A percentile compares a stretch with the other conserved stretches of the same genome.
These are phyloP conservation scores for Meda fulgida DNA, from an alignment of 2,797 vertebrate species.

Conservation along the genomic window DNA sequence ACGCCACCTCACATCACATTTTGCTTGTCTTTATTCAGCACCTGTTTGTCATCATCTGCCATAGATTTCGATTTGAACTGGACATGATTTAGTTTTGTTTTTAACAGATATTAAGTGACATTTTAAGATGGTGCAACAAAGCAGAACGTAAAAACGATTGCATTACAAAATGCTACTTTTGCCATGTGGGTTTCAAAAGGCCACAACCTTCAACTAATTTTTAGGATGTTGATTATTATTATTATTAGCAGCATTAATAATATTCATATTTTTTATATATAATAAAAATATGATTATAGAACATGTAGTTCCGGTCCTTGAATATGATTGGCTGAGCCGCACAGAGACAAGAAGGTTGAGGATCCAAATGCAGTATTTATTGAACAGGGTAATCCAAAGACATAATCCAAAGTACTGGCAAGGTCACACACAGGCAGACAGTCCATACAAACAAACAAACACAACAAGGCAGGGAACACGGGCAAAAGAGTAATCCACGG, in stretches of 20 bases:
- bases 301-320: not conserved
- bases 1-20: not conserved
- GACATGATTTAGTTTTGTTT: not conserved
- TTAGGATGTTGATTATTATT: not conserved
- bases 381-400: too few species aligned
- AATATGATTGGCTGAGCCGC: not conserved
- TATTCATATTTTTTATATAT: not conserved
- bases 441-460: too few species aligned
- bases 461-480: too few species aligned
- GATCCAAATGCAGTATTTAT: too few species aligned
- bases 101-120: not conserved
- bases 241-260: not conserved
- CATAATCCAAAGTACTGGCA: too few species aligned
- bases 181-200: not conserved
- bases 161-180: not conserved
- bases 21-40: conserved; percentile 2
- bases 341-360: too few species aligned
- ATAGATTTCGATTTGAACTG: not conserved
- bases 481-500: too few species aligned
- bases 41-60: conserved; percentile 15
- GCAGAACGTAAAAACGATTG: not conserved
- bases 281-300: not conserved
- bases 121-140: not conserved
- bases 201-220: not conserved
- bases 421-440: too few species aligned